phyloP scores from a whole-genome alignment of 2,888 invertebrate genomes.

The Mesochorus sp. region DNA sequence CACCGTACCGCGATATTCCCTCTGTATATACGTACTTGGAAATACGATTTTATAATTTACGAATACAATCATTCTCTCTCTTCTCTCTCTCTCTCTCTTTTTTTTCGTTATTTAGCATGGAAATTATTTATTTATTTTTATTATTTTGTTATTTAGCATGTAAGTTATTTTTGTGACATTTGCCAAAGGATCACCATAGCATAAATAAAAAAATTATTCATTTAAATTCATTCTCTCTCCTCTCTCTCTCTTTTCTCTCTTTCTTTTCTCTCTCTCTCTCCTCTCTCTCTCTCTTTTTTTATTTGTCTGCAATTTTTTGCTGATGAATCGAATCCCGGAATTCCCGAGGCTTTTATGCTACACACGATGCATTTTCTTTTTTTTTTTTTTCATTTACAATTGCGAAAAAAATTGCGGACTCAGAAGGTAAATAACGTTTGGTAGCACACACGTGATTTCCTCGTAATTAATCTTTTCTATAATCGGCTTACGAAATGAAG shows the following conservation, averaged over 20 bases:
- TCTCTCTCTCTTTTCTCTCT: background rate
- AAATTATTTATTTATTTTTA: too few species aligned
- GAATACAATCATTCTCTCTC: too few species aligned
- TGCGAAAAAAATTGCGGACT: slow-evolving; percentile 8
- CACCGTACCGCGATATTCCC: too few species aligned
- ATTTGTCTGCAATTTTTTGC: background rate
- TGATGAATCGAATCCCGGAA: slow-evolving; percentile 26
- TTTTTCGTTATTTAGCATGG: too few species aligned
- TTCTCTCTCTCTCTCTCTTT: too few species aligned
- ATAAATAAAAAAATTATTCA: too few species aligned
- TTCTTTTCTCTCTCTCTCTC: slow-evolving; percentile 2
- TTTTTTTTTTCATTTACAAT: background rate
- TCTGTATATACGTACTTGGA: too few species aligned
- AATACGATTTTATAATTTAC: too few species aligned
- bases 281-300: background rate
- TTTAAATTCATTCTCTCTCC: too few species aligned
- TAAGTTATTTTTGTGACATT: too few species aligned
- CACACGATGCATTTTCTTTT: slow-evolving; percentile 21
- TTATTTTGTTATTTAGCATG: too few species aligned
- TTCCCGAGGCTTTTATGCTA: slow-evolving; percentile 21
- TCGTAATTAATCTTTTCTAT: background rate
- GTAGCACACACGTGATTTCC: background rate
- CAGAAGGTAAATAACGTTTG: background rate
- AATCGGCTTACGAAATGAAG: background rate
- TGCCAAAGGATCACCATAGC: too few species aligned